phyloP scores from a whole-genome alignment of 2,797 vertebrate species.

The Poecilia picta region DNA sequence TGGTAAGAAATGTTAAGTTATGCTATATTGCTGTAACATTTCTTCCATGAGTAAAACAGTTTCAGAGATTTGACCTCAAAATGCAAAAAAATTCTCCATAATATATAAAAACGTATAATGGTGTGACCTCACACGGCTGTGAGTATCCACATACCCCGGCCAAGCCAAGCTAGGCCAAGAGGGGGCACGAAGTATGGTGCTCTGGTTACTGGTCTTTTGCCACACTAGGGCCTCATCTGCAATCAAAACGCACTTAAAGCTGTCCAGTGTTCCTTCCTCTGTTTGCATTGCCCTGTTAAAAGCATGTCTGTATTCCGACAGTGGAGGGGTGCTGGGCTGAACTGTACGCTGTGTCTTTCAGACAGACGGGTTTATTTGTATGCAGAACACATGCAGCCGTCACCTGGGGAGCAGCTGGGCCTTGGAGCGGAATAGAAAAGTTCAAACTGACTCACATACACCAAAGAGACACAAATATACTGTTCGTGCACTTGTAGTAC shows the following conservation, averaged over 20 bases:
- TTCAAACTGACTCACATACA: slow-evolving; percentile 57
- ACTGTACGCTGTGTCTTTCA: slow-evolving; percentile 59
- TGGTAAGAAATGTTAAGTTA: neutral
- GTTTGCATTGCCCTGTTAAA: slow-evolving; percentile 51
- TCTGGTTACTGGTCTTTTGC: slow-evolving; percentile 33
- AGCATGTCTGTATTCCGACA: slow-evolving; percentile 61
- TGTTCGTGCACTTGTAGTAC: slow-evolving; percentile 15
- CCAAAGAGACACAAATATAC: slow-evolving; percentile 20
- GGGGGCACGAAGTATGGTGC: slow-evolving; percentile 40
- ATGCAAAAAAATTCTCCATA: neutral
- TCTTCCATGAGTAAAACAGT: neutral
- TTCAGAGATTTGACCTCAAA: neutral
- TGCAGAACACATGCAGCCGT: slow-evolving; percentile 67
- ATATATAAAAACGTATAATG: neutral
- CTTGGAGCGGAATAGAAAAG: slow-evolving; percentile 57
- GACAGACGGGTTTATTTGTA: slow-evolving; percentile 72
- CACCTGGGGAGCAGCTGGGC: slow-evolving; percentile 66
- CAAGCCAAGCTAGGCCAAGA: slow-evolving; percentile 36
- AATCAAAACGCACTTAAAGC: slow-evolving; percentile 65
- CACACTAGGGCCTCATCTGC: slow-evolving; percentile 43
- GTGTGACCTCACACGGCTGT: neutral
- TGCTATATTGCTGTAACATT: neutral
- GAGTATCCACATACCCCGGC: slow-evolving; percentile 62
- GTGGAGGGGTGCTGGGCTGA: slow-evolving; percentile 46
- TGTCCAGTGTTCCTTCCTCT: slow-evolving; percentile 49